phyloP scores from a whole-genome alignment of 2,797 vertebrate genomes.

The Craterocephalus amniculus region DNA sequence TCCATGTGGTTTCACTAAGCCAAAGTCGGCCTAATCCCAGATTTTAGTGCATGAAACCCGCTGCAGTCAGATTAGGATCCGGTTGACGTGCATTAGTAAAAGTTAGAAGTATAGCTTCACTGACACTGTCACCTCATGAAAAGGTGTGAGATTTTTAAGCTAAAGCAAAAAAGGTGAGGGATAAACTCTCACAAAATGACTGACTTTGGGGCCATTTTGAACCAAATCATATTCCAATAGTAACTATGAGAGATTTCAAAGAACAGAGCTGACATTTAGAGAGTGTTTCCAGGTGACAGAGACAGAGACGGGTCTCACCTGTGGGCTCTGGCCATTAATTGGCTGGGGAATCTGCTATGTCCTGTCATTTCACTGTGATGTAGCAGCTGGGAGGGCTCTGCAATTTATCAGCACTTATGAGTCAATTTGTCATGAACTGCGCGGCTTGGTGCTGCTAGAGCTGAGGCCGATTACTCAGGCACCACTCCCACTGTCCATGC shows the following conservation, averaged over 20 bases:
- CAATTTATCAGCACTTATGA: slow-evolving; percentile 84
- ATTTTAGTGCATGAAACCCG: slow-evolving; percentile 73
- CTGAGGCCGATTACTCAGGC: slow-evolving; percentile 62
- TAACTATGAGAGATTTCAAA: background rate
- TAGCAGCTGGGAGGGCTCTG: slow-evolving; percentile 49
- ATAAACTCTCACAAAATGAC: background rate
- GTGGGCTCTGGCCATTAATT: slow-evolving; percentile 78
- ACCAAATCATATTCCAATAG: slow-evolving; percentile 1
- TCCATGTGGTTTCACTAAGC: slow-evolving; percentile 63
- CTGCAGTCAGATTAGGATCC: slow-evolving; percentile 77
- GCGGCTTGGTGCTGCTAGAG: slow-evolving; percentile 51
- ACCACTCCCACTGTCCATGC: slow-evolving; percentile 48
- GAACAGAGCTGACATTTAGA: slow-evolving; percentile 36
- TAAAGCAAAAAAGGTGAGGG: slow-evolving; percentile 3
- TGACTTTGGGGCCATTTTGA: background rate
- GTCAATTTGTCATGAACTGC: slow-evolving; percentile 82
- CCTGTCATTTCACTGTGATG: slow-evolving; percentile 69
- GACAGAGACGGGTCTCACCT: slow-evolving; percentile 77
- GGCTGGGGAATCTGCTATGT: slow-evolving; percentile 71
- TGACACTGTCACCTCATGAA: slow-evolving; percentile 49
- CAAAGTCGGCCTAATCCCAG: slow-evolving; percentile 76
- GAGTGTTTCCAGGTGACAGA: slow-evolving; percentile 29
- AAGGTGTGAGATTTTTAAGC: slow-evolving; percentile 54
- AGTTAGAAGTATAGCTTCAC: slow-evolving; percentile 59
- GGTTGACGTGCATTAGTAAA: slow-evolving; percentile 77